Base-by-base conservation (phyloP, 2,888 invertebrate genomes). In the Volucella inflata region DNA sequence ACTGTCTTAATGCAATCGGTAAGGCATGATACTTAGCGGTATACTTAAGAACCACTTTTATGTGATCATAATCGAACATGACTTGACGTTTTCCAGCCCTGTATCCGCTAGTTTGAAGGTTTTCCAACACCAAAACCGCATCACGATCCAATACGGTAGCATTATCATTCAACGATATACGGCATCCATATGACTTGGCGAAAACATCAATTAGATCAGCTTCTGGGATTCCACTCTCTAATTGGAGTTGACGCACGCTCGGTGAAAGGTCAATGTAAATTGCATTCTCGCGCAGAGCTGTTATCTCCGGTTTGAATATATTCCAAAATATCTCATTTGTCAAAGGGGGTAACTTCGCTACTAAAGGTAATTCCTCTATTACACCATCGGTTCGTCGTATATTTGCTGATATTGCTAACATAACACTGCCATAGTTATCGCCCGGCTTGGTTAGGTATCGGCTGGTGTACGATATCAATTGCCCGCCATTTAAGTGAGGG, bases 371-470 rank as follows among this genome's bases (percentile, higher is more conserved):
- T 9, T 91, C 90, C 84, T 93, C 91, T 8, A 85, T 72, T 9
- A 36, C 67, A 0, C 89, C 90, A 77, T 89, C 77, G 0, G 87
- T 1, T n/a, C 88, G 89, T 30, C 89, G 89, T 10, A 93, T 87
- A 77, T 89, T 91, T 0, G 93, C 90, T 36, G 87, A 87, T 2
- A 92, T 88, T 0, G 92, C 91, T 0, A 94, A 88, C 91, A 95
- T 94, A 0, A 94, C 91, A 87, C 94, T 94, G 2, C 94, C 94
- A 88, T 94, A 95, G 89, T 95, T 94, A 88, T 95, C 94, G 0
- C 94, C 94, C 0, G 93, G 93, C 16, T 93, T 93, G 10, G 93
- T 94, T n/a, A 93, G 89, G 80, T 90, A 90, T 14, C 90, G 90
- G 10, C 90, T 91, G 14, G 90, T 89, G 78, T 93, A 92, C 0